These are phyloP conservation scores for Himalopsyche japonica DNA, from an alignment of 2,888 invertebrate genomes.

Conservation along the genomic window DNA sequence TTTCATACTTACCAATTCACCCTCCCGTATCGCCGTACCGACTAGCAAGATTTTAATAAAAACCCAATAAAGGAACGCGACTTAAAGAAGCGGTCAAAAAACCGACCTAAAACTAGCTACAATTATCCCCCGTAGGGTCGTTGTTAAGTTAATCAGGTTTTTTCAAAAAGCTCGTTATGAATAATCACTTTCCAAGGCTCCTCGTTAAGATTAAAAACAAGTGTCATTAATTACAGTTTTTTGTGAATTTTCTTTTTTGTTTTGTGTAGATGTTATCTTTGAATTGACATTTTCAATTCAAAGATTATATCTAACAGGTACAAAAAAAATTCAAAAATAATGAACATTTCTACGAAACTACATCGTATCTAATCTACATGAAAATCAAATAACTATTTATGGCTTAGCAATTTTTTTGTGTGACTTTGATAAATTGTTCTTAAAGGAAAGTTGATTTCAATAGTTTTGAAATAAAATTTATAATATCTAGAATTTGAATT, in stretches of 20 bases:
- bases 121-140: not conserved
- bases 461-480: no score
- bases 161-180: not conserved
- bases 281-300: not conserved
- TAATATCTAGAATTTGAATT: no score
- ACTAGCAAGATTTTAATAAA: slow-evolving; percentile 8
- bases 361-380: not conserved
- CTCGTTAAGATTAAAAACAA: not conserved
- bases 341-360: not conserved
- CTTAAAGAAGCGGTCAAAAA: not conserved
- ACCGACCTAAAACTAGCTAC: not conserved
- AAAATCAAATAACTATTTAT: not conserved
- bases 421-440: not conserved
- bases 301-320: not conserved
- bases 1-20: not conserved
- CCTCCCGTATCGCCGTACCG: not conserved
- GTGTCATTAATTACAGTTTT: not conserved
- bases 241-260: not conserved
- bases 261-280: not conserved
- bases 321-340: not conserved
- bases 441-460: no score
- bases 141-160: not conserved
- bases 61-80: slow-evolving; percentile 9
- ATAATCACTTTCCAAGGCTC: not conserved
- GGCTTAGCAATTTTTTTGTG: not conserved